phyloP scores from a whole-genome alignment of 2,113 vertebrate genomes.

The Stegostoma tigrinum region DNA sequence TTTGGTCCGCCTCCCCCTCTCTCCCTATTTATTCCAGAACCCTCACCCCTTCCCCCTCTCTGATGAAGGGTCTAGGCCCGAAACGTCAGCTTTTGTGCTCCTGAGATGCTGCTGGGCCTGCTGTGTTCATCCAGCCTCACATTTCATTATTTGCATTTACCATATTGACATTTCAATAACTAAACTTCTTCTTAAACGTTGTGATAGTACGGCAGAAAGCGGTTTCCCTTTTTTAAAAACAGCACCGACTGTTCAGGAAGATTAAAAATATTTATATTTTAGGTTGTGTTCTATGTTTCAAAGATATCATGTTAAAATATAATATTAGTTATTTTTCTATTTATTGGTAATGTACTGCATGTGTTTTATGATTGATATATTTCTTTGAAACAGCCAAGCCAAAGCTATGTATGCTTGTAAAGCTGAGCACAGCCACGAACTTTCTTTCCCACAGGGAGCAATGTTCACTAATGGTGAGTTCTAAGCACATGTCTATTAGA shows the following conservation, averaged over 20 bases:
- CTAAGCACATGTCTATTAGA: background rate
- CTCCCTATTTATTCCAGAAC: too few species aligned
- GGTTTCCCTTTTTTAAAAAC: background rate
- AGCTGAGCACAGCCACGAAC: constrained; percentile 90
- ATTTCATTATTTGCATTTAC: background rate
- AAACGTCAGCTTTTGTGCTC: too few species aligned
- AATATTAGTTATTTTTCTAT: background rate
- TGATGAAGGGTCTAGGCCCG: too few species aligned
- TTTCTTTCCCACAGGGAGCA: constrained; percentile 93
- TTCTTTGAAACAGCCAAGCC: constrained; percentile 68
- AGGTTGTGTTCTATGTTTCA: background rate
- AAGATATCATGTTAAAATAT: background rate
- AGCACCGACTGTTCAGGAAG: background rate
- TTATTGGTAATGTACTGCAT: background rate
- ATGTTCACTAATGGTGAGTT: constrained; percentile 83
- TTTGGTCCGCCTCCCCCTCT: too few species aligned
- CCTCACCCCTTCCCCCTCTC: too few species aligned
- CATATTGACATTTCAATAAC: background rate
- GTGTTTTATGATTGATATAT: constrained; percentile 21
- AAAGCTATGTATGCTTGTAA: constrained; percentile 95
- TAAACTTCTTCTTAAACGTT: background rate
- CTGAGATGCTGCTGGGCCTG: too few species aligned
- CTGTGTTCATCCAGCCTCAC: too few species aligned
- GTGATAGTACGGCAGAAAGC: background rate
- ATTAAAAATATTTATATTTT: background rate